These are phyloP conservation scores for Nicator chloris DNA, from an alignment of 2,113 vertebrate genomes.

Conservation along the genomic window DNA sequence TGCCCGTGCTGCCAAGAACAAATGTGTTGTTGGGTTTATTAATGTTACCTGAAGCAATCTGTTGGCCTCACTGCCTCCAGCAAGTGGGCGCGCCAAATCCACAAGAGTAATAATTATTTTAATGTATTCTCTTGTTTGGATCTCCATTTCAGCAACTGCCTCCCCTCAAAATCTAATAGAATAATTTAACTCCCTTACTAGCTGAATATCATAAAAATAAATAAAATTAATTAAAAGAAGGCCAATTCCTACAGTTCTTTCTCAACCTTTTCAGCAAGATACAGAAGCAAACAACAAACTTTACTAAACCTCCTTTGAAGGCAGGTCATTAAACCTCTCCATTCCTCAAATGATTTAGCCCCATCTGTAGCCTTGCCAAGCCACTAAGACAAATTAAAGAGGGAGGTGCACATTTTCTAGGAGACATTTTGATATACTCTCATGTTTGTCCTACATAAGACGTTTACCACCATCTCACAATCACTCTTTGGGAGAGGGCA, in stretches of 20 bases:
- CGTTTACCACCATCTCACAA: not conserved
- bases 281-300: not conserved
- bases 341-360: not conserved
- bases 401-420: not conserved
- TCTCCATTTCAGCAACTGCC: not conserved
- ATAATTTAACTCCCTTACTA: not conserved
- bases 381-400: not conserved
- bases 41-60: slow-evolving; percentile 28
- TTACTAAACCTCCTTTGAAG: not conserved
- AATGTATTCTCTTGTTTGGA: not conserved
- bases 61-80: not conserved
- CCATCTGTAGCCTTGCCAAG: not conserved
- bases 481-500: not conserved
- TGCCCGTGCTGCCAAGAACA: slow-evolving; percentile 11
- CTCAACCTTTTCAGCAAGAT: not conserved
- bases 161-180: not conserved
- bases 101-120: not conserved
- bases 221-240: not conserved
- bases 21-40: slow-evolving; percentile 5
- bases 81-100: not conserved
- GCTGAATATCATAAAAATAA: not conserved
- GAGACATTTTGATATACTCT: not conserved
- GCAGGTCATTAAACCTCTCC: not conserved
- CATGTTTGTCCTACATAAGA: not conserved
- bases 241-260: not conserved